Evolutionary conservation across 53 echinoderm and acorn worm species (phyloP).

Genomic region (Pentamera pediparva): DNA sequence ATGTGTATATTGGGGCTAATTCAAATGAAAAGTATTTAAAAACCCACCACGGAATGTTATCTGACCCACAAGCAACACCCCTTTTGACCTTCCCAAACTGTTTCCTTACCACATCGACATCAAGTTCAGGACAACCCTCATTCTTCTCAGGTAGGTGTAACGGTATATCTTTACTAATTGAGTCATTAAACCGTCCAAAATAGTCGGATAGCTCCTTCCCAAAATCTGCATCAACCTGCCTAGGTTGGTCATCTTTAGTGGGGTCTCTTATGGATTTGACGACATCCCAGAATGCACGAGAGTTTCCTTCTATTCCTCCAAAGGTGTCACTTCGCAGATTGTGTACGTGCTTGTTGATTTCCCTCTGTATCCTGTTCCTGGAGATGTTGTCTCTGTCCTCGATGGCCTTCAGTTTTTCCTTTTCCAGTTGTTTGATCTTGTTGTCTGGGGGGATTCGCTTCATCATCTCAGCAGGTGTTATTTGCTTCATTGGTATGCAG

Average conservation of each 20-base stretch:
- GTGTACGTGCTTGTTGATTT: slow-evolving; percentile 10
- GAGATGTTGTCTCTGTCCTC: neutral
- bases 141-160: neutral
- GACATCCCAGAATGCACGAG: neutral
- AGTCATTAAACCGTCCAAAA: neutral
- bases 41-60: neutral
- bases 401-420: neutral
- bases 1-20: neutral
- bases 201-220: neutral
- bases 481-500: slow-evolving; percentile 4
- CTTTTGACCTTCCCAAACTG: neutral
- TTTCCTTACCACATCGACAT: neutral
- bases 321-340: slow-evolving; percentile 4
- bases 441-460: neutral
- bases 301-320: neutral
- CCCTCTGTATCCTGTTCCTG: neutral
- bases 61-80: neutral
- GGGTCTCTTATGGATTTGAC: neutral
- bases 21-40: neutral
- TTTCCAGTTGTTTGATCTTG: slow-evolving; percentile 13
- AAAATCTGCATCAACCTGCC: neutral
- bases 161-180: neutral
- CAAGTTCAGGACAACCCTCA: neutral
- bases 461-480: neutral
- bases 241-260: neutral